Percentiles rank a stretch among this genome's conserved stretches.
Evolutionary conservation across 2,888 invertebrate genomes (phyloP).

Genomic region (Apodemia mormo): DNA sequence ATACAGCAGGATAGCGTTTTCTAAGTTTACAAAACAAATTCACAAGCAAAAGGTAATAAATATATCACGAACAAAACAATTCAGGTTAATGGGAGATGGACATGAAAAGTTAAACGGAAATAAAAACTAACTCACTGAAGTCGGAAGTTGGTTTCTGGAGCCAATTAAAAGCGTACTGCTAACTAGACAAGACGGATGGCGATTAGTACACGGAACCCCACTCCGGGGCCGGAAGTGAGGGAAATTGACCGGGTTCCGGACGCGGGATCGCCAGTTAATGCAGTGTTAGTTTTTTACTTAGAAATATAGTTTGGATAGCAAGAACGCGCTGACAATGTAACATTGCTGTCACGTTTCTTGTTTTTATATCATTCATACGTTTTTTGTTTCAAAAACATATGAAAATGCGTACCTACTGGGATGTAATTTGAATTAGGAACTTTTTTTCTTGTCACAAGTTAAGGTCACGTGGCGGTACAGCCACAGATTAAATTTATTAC

Average conservation of each 20-base stretch:
- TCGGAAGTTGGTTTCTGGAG: slow-evolving; percentile 38
- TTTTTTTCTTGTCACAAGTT: too few species aligned
- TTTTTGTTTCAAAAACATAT: too few species aligned
- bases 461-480: too few species aligned
- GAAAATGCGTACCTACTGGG: too few species aligned
- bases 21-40: background rate
- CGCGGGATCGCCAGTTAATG: slow-evolving; percentile 15
- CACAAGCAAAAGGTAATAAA: background rate
- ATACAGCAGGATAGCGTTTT: too few species aligned
- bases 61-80: background rate
- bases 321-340: too few species aligned
- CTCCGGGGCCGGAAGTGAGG: slow-evolving; percentile 26
- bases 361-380: too few species aligned
- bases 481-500: too few species aligned
- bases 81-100: slow-evolving; percentile 10
- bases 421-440: too few species aligned
- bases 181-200: slow-evolving; percentile 34
- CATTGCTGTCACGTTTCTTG: too few species aligned
- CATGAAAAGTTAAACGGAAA: slow-evolving; percentile 13
- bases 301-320: background rate
- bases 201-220: slow-evolving; percentile 37
- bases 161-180: slow-evolving; percentile 39
- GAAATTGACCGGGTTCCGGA: slow-evolving; percentile 23
- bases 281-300: slow-evolving; percentile 17
- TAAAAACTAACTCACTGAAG: slow-evolving; percentile 19